A percentile compares a stretch with the other conserved stretches of the same genome.
Evolutionary conservation across 2,888 invertebrate species (phyloP).

Genomic region (Pantelozetes paolii): DNA sequence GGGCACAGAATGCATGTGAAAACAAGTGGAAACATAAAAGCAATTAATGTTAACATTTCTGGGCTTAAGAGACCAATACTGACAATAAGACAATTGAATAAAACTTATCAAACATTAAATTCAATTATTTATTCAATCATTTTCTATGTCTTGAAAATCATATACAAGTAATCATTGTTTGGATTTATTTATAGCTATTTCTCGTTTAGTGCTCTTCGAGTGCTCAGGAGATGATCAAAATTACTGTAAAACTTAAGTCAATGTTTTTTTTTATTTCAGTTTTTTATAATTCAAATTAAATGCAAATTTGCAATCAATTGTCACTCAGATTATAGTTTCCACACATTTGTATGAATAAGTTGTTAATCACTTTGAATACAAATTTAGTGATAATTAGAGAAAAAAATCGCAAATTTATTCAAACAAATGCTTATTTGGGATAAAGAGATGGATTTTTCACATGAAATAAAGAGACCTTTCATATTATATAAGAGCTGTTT

Average conservation of each 20-base stretch:
- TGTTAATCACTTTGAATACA: not conserved
- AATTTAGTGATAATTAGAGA: not conserved
- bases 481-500: not conserved
- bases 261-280: not conserved
- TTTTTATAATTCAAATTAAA: not conserved
- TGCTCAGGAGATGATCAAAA: too few relatives aligned
- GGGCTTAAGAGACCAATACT: not conserved
- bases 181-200: not conserved
- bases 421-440: not conserved
- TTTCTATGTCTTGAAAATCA: too few relatives aligned
- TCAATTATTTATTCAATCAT: not conserved
- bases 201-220: too few relatives aligned
- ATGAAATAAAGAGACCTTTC: not conserved
- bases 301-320: not conserved
- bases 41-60: not conserved
- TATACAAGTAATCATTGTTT: too few relatives aligned
- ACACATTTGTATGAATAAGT: not conserved
- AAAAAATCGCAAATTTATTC: not conserved
- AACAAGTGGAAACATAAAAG: conserved; percentile 27
- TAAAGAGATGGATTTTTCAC: not conserved
- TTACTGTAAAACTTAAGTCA: not conserved
- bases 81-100: not conserved
- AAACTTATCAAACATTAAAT: not conserved
- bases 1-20: not conserved
- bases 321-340: not conserved